Evolutionary conservation across 2,888 invertebrate genomes (phyloP).

Genomic region (Graphium colonna): DNA sequence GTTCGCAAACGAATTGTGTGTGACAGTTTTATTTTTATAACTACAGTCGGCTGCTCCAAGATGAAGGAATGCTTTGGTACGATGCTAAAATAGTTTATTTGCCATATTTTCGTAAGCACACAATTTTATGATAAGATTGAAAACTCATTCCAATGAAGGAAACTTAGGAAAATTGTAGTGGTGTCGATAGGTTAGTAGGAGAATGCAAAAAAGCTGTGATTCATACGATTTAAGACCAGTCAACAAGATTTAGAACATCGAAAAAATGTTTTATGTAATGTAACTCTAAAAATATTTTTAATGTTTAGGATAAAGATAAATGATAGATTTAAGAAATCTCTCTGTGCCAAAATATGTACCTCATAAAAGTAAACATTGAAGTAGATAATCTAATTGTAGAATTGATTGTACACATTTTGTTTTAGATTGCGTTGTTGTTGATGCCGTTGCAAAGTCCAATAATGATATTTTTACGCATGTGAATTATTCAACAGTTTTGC

Average conservation of each 20-base stretch:
- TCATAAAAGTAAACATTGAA: conserved; percentile 81
- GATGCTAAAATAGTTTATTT: conserved; percentile 37
- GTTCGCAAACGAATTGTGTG: conserved; percentile 12
- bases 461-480: conserved; percentile 22
- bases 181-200: conserved; percentile 72
- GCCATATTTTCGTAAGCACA: conserved; percentile 66
- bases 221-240: conserved; percentile 78
- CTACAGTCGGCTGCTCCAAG: conserved; percentile 1
- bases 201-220: conserved; percentile 78
- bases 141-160: conserved; percentile 69
- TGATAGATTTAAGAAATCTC: conserved; percentile 80
- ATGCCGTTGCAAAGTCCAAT: conserved; percentile 26
- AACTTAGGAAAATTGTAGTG: conserved; percentile 66
- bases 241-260: conserved; percentile 79
- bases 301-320: conserved; percentile 64
- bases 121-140: conserved; percentile 49
- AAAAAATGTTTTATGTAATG: conserved; percentile 71
- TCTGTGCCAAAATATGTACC: conserved; percentile 92
- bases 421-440: conserved; percentile 48
- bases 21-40: conserved; percentile 6
- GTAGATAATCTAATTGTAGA: conserved; percentile 70
- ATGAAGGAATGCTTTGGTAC: conserved; percentile 24
- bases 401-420: conserved; percentile 60
- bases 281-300: conserved; percentile 68
- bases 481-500: conserved; percentile 1